Evolutionary conservation across 2,113 vertebrate species (phyloP).

Genomic region (Martes martes): DNA sequence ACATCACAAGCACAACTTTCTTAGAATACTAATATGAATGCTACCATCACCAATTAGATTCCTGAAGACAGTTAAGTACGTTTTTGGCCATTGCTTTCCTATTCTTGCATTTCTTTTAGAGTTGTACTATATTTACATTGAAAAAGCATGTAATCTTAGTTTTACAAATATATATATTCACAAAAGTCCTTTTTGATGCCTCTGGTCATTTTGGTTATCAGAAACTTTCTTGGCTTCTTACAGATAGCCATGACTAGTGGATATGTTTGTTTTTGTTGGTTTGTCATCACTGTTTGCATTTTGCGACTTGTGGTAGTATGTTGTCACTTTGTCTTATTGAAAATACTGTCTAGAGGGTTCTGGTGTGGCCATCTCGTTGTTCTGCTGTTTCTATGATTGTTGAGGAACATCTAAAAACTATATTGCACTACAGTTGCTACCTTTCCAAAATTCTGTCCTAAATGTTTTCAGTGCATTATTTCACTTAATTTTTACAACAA

Average conservation of each 20-base stretch:
- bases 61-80: neutral
- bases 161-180: neutral
- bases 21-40: neutral
- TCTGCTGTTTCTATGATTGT: neutral
- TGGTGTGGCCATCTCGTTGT: neutral
- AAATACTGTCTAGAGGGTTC: neutral
- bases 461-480: neutral
- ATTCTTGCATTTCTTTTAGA: neutral
- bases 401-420: neutral
- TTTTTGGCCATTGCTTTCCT: neutral
- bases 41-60: neutral
- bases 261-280: neutral
- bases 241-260: neutral
- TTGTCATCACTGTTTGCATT: neutral
- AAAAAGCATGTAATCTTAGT: neutral
- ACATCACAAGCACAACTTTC: neutral
- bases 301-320: fast-evolving
- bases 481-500: neutral
- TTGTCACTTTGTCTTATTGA: neutral
- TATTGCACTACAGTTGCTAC: fast-evolving
- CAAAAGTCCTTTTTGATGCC: neutral
- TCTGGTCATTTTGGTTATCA: neutral
- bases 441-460: neutral
- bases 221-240: neutral
- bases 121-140: neutral